These are phyloP conservation scores for Temnothorax longispinosus DNA, from an alignment of 1,140 invertebrate species.

Conservation along the genomic window DNA sequence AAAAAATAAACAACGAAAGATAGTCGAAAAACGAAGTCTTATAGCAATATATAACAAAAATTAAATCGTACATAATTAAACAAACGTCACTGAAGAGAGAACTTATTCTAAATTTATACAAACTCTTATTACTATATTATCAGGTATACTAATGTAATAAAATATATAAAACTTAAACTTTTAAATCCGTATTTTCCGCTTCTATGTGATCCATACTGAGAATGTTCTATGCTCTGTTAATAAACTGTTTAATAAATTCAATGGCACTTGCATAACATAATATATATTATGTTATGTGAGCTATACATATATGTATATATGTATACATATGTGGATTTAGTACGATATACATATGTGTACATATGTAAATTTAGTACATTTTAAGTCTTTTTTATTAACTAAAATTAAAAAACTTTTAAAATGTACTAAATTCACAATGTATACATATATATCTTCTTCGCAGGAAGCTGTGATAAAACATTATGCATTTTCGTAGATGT, in stretches of 20 bases:
- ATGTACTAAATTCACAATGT: not conserved
- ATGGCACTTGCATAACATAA: conserved; percentile 66
- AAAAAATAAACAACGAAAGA: conserved; percentile 1
- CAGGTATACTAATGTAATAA: not conserved
- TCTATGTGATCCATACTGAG: not conserved
- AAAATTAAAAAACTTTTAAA: too few relatives aligned
- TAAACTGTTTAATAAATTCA: conserved; percentile 48
- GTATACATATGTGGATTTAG: not conserved
- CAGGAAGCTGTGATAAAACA: too few relatives aligned
- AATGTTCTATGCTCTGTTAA: not conserved
- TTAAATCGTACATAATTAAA: not conserved
- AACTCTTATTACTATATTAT: conserved; percentile 15
- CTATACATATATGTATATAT: not conserved
- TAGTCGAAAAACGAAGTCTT: not conserved
- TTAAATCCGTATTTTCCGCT: not conserved
- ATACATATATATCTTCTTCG: too few relatives aligned
- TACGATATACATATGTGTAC: not conserved
- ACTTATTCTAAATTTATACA: not conserved
- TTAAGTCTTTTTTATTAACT: too few relatives aligned
- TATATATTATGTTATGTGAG: conserved; percentile 21
- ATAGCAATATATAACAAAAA: not conserved
- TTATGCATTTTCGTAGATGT: too few relatives aligned
- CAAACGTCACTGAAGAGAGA: not conserved
- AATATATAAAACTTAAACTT: conserved; percentile 24
- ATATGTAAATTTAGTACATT: not conserved